phyloP scores from a whole-genome alignment of 1,140 invertebrate species.

The Leptinotarsa defecta region DNA sequence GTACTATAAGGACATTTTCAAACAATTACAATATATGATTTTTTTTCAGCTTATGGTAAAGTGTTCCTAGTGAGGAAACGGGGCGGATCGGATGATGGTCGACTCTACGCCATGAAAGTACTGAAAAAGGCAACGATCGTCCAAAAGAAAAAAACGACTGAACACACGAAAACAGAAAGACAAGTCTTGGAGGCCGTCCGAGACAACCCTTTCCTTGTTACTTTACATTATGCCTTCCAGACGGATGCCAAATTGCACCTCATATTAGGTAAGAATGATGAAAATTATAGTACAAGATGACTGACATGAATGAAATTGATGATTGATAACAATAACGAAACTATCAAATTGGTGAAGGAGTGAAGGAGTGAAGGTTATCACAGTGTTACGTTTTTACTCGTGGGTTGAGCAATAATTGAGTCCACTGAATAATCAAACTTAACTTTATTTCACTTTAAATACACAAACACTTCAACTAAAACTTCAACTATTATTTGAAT shows the following conservation, averaged over 20 bases:
- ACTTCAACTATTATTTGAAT: no score
- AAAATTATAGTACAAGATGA: no score
- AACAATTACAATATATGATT: constrained; percentile 17
- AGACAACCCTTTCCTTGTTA: constrained; percentile 88
- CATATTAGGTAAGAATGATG: constrained; percentile 77
- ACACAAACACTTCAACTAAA: no score
- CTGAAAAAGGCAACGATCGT: constrained; percentile 88
- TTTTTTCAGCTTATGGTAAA: constrained; percentile 88
- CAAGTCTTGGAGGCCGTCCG: constrained; percentile 87
- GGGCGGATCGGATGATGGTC: constrained; percentile 76
- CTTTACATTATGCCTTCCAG: constrained; percentile 93
- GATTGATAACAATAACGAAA: no score
- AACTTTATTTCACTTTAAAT: no score
- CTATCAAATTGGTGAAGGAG: no score
- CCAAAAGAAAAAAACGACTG: constrained; percentile 90
- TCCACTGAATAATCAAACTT: no score
- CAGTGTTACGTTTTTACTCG: no score
- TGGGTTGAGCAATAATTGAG: no score
- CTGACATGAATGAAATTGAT: no score
- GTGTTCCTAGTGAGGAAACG: constrained; percentile 89
- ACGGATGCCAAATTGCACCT: constrained; percentile 90
- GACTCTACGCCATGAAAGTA: constrained; percentile 94
- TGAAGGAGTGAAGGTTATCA: no score
- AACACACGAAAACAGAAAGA: constrained; percentile 90
- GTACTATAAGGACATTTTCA: no score